These are phyloP conservation scores for Corythoichthys intestinalis DNA, from an alignment of 2,113 vertebrate species.

Conservation along the genomic window DNA sequence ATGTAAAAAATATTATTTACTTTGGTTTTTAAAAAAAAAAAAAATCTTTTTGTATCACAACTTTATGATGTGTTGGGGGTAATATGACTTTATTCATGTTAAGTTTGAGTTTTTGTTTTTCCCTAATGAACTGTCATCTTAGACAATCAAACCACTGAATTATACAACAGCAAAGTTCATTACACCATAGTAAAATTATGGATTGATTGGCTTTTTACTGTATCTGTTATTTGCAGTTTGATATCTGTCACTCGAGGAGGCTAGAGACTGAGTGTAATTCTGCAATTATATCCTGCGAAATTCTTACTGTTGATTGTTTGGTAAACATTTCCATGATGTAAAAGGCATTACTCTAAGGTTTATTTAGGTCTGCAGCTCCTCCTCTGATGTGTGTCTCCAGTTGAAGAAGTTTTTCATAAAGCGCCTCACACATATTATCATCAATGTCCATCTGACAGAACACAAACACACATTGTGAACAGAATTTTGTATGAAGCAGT, in stretches of 20 bases:
- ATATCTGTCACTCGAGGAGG: not conserved
- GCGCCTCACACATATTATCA: constrained; percentile 71
- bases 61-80: too few relatives aligned
- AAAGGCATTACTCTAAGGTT: not conserved
- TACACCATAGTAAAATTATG: too few relatives aligned
- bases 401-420: constrained; percentile 79
- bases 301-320: not conserved
- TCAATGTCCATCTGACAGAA: constrained; percentile 81
- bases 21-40: too few relatives aligned
- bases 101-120: too few relatives aligned
- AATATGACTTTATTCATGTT: too few relatives aligned
- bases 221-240: not conserved
- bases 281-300: not conserved
- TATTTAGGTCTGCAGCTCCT: constrained; percentile 27
- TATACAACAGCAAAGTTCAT: too few relatives aligned
- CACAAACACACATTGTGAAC: constrained; percentile 5
- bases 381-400: constrained; percentile 72
- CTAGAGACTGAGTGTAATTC: not conserved
- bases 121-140: too few relatives aligned
- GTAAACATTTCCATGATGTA: not conserved
- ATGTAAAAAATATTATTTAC: too few relatives aligned
- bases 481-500: not conserved
- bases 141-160: too few relatives aligned
- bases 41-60: too few relatives aligned
- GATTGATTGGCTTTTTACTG: not conserved